Evolutionary conservation across 2,113 vertebrate genomes (phyloP).

Genomic region (Haemorhous mexicanus): DNA sequence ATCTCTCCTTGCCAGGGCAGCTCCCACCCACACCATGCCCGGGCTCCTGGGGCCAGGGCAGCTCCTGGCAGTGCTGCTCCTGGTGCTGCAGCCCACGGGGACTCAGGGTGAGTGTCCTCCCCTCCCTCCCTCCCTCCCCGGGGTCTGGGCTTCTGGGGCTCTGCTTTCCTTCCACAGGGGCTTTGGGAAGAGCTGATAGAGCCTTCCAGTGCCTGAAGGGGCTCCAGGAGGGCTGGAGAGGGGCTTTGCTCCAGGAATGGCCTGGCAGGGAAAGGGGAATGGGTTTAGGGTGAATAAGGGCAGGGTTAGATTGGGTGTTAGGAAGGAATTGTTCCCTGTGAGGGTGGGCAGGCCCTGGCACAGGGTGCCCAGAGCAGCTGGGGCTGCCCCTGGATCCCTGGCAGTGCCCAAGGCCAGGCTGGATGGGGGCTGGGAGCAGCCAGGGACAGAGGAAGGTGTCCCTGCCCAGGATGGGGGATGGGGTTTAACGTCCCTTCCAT

Average conservation of each 20-base stretch:
- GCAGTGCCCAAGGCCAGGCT: neutral
- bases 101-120: neutral
- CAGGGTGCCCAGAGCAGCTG: neutral
- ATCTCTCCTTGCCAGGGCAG: neutral
- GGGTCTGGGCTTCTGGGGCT: neutral
- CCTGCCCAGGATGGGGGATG: neutral
- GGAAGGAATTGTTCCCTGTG: fast-evolving
- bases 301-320: fast-evolving
- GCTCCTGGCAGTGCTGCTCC: neutral
- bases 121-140: neutral
- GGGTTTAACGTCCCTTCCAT: neutral
- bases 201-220: neutral
- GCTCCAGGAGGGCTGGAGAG: neutral
- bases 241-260: neutral
- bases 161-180: neutral
- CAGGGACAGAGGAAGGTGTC: fast-evolving
- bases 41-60: neutral
- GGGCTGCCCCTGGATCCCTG: neutral
- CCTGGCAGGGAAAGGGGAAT: neutral
- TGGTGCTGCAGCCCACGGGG: neutral
- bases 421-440: fast-evolving
- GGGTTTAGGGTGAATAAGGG: neutral
- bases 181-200: neutral
- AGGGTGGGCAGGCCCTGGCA: neutral
- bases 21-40: neutral